Evolutionary conservation across 1,140 invertebrate genomes (phyloP).

Genomic region (Diabrotica virgifera): DNA sequence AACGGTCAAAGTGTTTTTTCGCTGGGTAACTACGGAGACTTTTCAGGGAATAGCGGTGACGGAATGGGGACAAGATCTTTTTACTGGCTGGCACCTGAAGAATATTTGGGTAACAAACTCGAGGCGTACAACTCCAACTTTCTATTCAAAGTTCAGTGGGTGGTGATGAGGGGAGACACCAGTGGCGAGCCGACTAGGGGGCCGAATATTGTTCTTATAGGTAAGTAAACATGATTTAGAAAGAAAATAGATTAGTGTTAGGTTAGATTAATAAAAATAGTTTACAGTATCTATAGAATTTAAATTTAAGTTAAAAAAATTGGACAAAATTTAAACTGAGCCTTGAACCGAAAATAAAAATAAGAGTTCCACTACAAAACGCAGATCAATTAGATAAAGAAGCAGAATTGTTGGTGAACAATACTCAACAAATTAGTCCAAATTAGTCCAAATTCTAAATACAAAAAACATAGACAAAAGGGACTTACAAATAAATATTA

Average conservation of each 20-base stretch:
- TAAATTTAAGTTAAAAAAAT: no score
- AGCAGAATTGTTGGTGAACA: no score
- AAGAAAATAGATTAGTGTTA: not conserved
- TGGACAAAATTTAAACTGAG: no score
- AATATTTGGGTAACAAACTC: slow-evolving; percentile 70
- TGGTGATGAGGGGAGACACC: slow-evolving; percentile 82
- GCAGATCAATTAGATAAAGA: no score
- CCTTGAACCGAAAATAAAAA: no score
- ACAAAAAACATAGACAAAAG: no score
- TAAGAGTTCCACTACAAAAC: no score
- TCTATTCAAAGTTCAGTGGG: slow-evolving; percentile 76
- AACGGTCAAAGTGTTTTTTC: slow-evolving; percentile 56
- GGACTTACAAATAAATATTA: no score
- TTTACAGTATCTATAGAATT: no score
- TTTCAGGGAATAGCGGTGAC: slow-evolving; percentile 49
- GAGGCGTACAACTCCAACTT: slow-evolving; percentile 83
- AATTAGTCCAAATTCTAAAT: no score
- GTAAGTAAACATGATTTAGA: slow-evolving; percentile 49
- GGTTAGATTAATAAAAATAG: no score
- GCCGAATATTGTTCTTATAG: slow-evolving; percentile 77
- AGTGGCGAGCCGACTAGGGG: slow-evolving; percentile 79
- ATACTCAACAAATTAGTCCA: no score
- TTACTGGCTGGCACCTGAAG: slow-evolving; percentile 84
- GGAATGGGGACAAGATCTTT: slow-evolving; percentile 69
- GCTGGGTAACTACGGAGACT: slow-evolving; percentile 54